Evolutionary conservation across 2,113 vertebrate species (phyloP), one percentile per base, ranked within the genome.

Genomic region (Lucifuga dentata): DNA sequence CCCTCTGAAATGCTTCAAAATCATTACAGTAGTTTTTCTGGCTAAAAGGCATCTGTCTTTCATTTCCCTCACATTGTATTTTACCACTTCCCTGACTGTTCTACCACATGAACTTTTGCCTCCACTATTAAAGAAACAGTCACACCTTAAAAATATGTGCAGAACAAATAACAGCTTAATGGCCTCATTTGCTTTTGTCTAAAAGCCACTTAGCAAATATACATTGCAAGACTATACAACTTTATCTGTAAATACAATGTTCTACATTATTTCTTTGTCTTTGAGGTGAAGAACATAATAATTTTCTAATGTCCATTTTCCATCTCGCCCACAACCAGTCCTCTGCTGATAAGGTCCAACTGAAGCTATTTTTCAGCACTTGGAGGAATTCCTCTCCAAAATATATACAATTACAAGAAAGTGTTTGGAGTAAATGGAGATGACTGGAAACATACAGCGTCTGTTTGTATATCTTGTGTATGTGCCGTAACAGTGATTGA

Each of bases 381-480:
- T 32, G 10, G 63, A 43, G 55, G 49, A 39, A 3, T 32, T 0
- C 0, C 40, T 61, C 59, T 43, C 39, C 2, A 29, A 64, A n/a
- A 49, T 68, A 13, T 56, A 70, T 67, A 45, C 5, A 21, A 39
- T 75, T 66, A 52, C 56, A 48, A 36, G 2, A 71, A 56, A 51
- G 26, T 26, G 24, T 57, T 64, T 55, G 1, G 2, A 43, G 45
- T 24, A 19, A 48, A 59, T 24, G 5, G 50, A 20, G 11, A 69
- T 41, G 53, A 58, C 23, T 1, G 3, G 55, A 68, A 79, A 73
- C 45, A 65, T 15, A 10, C 20, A 13, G 2, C 7, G 0, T 20
- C 69, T 38, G 24, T 33, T n/a, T n/a, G n/a, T n/a, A n/a, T 16
- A 29, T 44, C 23, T 3, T 12, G 10, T 40, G n/a, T n/a, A n/a